Base-by-base conservation (phyloP, 2,888 invertebrate genomes). In the Stegana nigrithorax region DNA sequence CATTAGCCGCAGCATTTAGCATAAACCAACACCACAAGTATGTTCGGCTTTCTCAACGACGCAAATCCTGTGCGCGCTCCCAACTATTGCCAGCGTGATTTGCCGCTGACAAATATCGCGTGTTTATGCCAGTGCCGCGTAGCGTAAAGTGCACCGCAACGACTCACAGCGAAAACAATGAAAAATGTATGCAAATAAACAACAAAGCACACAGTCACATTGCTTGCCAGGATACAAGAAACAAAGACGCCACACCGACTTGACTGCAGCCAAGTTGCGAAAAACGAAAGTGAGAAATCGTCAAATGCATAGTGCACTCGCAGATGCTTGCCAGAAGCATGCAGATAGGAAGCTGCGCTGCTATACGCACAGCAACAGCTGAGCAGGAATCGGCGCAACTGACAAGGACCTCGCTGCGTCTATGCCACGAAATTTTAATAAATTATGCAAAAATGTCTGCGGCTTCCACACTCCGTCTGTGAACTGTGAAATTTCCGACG, bases 131-230 rank as follows among this genome's bases (percentile, higher is more conserved):
- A 71, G 80, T 80, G 70, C 81, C 63, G 60, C n/a, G 32, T 36
- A 78, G 80, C 78, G 70, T 69, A 69, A 78, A 76, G 73, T 78
- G 76, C 78, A 73, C 29, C 10, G 36, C 39, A 12, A n/a, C 36
- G 17, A 27, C 19, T n/a, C 6, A 27, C 51, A 27, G 32, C 19
- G 55, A 62, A 78, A 73, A 75, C 70, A 78, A 83, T 81, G 77
- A 82, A 81, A 82, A 79, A 79, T 83, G 73, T 74, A 81, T 83
- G 77, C 73, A 82, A 83, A 83, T 81, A 82, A 81, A 82, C 81
- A 79, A 80, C 80, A 79, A 81, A 81, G 83, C 39, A 39, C 14
- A 8, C 39, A 39, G 39, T 14, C 39, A 39, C 14, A n/a, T 10
- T 14, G 39, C n/a, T n/a, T 8, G 39, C 6, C 39, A 39, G 5